Conservation (phyloP, 23 tunicate species). For the Ascidia mentula region DNA sequence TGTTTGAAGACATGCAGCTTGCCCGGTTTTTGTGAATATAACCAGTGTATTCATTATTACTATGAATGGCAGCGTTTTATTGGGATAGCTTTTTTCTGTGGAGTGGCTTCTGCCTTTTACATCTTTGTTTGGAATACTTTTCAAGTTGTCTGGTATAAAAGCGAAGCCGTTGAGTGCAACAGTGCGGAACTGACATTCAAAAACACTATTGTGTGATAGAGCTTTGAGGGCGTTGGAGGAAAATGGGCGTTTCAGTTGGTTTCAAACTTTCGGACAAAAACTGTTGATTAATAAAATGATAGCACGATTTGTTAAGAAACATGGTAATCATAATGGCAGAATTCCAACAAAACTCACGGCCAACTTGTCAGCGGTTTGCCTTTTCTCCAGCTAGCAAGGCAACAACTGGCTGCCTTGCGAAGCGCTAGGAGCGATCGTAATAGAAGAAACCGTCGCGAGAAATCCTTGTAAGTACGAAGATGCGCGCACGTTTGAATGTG, state of each 20-base stretch:
- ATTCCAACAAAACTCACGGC: no score
- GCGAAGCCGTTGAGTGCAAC: constrained; percentile 8
- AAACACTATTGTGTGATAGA: neutral
- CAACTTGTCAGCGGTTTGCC: neutral
- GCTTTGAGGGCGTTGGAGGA: neutral
- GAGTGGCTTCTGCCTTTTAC: no score
- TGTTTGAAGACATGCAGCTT: no score
- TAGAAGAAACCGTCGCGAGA: neutral
- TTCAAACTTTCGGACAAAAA: no score
- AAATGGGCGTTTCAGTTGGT: neutral
- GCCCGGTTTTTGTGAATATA: no score
- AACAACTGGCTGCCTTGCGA: constrained; percentile 1
- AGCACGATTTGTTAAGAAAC: no score
- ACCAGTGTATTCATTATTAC: no score
- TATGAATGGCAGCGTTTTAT: no score
- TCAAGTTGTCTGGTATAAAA: neutral
- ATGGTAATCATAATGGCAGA: no score
- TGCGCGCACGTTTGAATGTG: constrained; percentile 12
- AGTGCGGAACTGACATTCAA: neutral
- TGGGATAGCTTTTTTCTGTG: no score
- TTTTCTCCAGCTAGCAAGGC: neutral
- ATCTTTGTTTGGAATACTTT: no score
- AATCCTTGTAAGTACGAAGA: neutral
- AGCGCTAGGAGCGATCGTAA: neutral
- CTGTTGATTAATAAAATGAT: no score